Conservation (phyloP, 2,888 invertebrate species). For the Drosophila paramelanica region DNA sequence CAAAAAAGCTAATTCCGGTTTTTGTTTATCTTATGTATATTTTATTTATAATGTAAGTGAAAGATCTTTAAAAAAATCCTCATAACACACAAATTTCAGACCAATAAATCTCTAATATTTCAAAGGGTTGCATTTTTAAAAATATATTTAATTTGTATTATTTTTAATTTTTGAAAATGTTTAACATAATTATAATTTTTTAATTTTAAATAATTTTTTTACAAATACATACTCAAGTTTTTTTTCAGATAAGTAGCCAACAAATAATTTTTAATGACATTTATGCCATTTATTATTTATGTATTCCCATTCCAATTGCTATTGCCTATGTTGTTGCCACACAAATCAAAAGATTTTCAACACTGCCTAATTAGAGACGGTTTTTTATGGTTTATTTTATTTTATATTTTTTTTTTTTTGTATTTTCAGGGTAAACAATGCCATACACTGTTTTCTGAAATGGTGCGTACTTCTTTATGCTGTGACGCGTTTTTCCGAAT, state of each 20-base stretch:
- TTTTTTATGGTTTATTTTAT: slow-evolving; percentile 8
- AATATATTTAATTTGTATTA: no score
- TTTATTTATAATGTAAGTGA: no score
- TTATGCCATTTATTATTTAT: slow-evolving; percentile 12
- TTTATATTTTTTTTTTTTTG: background rate
- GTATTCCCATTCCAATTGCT: slow-evolving; percentile 8
- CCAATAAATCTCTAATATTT: no score
- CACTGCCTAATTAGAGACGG: slow-evolving; percentile 21
- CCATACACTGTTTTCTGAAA: background rate
- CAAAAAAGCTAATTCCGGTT: no score
- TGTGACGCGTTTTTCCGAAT: slow-evolving; percentile 22
- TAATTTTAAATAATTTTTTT: no score
- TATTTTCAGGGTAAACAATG: slow-evolving; percentile 5
- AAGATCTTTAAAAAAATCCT: no score
- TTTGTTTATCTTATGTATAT: no score
- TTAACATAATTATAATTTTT: no score
- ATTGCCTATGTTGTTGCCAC: slow-evolving; percentile 32
- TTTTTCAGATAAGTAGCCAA: background rate
- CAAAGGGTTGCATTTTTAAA: no score
- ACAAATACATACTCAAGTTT: background rate
- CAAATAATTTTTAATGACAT: slow-evolving; percentile 8
- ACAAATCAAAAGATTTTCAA: slow-evolving; percentile 55
- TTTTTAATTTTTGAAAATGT: no score
- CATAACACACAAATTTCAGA: no score
- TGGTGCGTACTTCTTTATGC: slow-evolving; percentile 26